These are phyloP conservation scores for Globodera ellingtonae DNA, from an alignment of 1,140 invertebrate species.

Conservation along the genomic window DNA sequence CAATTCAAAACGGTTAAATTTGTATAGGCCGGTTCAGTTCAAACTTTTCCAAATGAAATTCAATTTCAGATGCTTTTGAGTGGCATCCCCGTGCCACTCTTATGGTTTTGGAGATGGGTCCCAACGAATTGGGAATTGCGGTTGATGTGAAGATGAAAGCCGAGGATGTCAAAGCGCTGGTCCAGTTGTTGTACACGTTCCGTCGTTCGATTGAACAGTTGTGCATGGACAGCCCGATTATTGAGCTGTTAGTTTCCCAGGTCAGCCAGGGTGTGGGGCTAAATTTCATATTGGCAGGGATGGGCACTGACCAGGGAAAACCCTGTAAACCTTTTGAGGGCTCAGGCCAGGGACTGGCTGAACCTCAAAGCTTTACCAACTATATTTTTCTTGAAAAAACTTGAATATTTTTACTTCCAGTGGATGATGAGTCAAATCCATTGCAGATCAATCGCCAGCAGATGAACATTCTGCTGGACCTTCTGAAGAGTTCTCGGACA, in stretches of 20 bases:
- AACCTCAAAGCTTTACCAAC: too few species aligned
- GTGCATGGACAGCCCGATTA: constrained; percentile 58
- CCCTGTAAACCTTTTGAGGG: too few species aligned
- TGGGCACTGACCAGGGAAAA: too few species aligned
- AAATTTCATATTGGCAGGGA: neutral
- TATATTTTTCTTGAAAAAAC: too few species aligned
- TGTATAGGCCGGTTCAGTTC: neutral
- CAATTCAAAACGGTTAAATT: too few species aligned
- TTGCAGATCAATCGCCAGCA: constrained; percentile 61
- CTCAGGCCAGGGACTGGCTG: too few species aligned
- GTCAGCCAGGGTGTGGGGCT: constrained; percentile 12
- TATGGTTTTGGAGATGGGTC: constrained; percentile 51
- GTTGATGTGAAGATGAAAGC: constrained; percentile 54
- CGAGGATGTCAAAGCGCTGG: constrained; percentile 48
- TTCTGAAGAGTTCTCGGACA: constrained; percentile 44
- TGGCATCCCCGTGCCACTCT: constrained; percentile 58
- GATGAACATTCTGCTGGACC: constrained; percentile 51
- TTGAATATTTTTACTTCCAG: too few species aligned
- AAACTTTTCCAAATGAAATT: neutral
- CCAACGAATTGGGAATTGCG: constrained; percentile 54
- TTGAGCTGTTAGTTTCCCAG: constrained; percentile 60
- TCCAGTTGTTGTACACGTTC: constrained; percentile 48
- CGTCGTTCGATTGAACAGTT: constrained; percentile 53
- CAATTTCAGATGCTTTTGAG: constrained; percentile 50
- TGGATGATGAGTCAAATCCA: neutral